phyloP scores from a whole-genome alignment of 2,113 vertebrate genomes.

The Pavo muticus region DNA sequence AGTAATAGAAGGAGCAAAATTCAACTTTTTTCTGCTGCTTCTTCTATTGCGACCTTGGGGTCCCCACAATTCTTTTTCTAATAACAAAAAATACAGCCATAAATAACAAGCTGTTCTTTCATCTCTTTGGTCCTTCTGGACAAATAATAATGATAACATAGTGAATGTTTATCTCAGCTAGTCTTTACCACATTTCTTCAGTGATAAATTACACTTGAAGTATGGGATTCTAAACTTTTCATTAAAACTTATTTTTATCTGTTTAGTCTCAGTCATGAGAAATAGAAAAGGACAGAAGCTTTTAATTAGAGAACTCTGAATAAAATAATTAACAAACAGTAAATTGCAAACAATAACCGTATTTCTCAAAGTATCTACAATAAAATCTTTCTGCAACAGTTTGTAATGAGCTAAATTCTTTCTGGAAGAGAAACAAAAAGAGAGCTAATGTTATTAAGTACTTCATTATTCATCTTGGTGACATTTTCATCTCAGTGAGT shows the following conservation, averaged over 20 bases:
- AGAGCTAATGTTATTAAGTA: conserved; percentile 13
- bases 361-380: conserved; percentile 27
- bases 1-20: neutral
- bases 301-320: conserved; percentile 35
- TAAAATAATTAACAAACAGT: conserved; percentile 57
- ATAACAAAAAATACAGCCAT: conserved; percentile 15
- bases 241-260: conserved; percentile 26
- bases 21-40: neutral
- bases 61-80: neutral
- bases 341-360: conserved; percentile 17
- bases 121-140: conserved; percentile 24
- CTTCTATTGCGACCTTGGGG: neutral
- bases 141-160: conserved; percentile 16
- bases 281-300: conserved; percentile 20
- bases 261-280: neutral
- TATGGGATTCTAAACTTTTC: conserved; percentile 15
- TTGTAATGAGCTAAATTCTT: conserved; percentile 35
- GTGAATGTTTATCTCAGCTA: conserved; percentile 21
- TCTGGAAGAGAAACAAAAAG: conserved; percentile 14
- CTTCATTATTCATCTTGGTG: neutral
- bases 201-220: conserved; percentile 26
- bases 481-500: neutral
- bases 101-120: conserved; percentile 21
- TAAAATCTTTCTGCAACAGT: conserved; percentile 24
- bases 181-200: neutral